A percentile compares a stretch with the other conserved stretches of the same genome.
phyloP scores from a whole-genome alignment of 2,888 invertebrate species.

The Xestia c-nigrum region DNA sequence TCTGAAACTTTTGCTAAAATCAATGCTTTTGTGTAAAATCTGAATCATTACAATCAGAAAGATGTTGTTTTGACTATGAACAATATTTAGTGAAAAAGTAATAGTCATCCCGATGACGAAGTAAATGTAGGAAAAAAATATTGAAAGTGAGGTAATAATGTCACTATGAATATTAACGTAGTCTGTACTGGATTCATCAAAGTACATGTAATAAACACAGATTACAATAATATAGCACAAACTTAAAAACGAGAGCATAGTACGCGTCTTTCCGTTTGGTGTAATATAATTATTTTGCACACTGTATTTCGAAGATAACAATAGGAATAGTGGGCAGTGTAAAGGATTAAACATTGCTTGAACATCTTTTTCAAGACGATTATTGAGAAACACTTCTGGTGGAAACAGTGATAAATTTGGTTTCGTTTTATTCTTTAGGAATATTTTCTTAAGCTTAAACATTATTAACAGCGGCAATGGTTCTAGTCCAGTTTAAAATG shows the following conservation, averaged over 20 bases:
- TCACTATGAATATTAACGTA: conserved; percentile 10
- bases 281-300: conserved; percentile 17
- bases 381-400: conserved; percentile 13
- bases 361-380: conserved; percentile 16
- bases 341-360: conserved; percentile 17
- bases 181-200: not conserved
- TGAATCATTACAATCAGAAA: conserved; percentile 14
- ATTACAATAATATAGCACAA: not conserved
- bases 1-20: not conserved
- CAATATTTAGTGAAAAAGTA: conserved; percentile 4
- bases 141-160: not conserved
- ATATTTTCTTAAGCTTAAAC: not conserved
- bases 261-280: conserved; percentile 10
- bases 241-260: conserved; percentile 3
- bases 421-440: not conserved
- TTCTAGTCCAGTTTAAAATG: not conserved
- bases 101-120: not conserved
- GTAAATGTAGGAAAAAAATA: not conserved
- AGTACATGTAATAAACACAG: conserved; percentile 15
- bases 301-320: conserved; percentile 24
- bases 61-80: conserved; percentile 14
- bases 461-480: not conserved
- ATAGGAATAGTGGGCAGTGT: conserved; percentile 6
- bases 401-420: not conserved
- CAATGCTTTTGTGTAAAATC: conserved; percentile 13